A percentile compares a stretch with the other conserved stretches of the same genome.
These are phyloP conservation scores for Zaprionus lineosus DNA, from an alignment of 2,888 invertebrate genomes.

Conservation along the genomic window DNA sequence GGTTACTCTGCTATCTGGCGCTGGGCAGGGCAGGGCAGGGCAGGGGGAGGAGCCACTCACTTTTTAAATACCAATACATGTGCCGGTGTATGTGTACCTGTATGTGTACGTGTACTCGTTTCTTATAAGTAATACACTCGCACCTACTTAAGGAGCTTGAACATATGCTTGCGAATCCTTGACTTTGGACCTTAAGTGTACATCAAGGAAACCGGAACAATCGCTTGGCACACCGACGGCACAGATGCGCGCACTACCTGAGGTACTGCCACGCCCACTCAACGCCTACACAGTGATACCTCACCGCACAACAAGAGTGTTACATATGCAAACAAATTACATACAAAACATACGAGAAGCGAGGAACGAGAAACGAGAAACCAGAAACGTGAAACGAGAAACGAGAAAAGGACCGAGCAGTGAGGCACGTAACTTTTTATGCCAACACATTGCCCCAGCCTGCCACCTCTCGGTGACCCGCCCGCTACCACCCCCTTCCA, in stretches of 20 bases:
- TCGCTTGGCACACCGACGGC: constrained; percentile 37
- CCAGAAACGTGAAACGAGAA: too few relatives aligned
- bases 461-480: background rate
- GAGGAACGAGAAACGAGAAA: too few relatives aligned
- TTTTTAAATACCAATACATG: constrained; percentile 13
- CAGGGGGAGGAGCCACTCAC: too few relatives aligned
- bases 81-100: background rate
- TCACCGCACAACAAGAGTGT: constrained; percentile 11
- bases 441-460: constrained; percentile 41
- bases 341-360: constrained; percentile 17
- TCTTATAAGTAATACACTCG: constrained; percentile 4
- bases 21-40: too few relatives aligned
- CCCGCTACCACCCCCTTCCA: background rate
- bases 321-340: constrained; percentile 62
- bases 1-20: too few relatives aligned
- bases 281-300: constrained; percentile 7
- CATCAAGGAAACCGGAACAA: constrained; percentile 56
- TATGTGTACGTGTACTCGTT: background rate
- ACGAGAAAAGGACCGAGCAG: too few relatives aligned
- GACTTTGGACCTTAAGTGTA: constrained; percentile 63
- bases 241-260: constrained; percentile 22
- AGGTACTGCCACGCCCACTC: constrained; percentile 13
- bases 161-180: constrained; percentile 54
- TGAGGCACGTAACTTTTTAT: constrained; percentile 60
- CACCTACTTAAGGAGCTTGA: constrained; percentile 37